A percentile compares a stretch with the other conserved stretches of the same genome.
Evolutionary conservation across 2,888 invertebrate genomes (phyloP).

Genomic region (Xanthia icteritia): DNA sequence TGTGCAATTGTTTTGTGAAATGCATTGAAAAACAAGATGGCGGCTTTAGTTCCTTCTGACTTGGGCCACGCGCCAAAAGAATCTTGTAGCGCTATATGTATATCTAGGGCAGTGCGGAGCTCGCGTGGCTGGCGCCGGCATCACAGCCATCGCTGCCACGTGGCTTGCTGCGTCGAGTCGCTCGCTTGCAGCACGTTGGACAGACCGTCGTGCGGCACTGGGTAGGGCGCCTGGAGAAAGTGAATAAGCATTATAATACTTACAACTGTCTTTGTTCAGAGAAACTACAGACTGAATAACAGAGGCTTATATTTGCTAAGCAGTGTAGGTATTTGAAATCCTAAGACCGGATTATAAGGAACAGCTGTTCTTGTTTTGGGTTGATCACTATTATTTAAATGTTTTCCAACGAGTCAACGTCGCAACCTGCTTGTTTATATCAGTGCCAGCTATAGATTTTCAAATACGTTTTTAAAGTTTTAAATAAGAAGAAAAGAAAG

Average conservation of each 20-base stretch:
- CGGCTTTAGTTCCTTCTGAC: not conserved
- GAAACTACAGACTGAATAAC: not conserved
- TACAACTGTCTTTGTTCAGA: not conserved
- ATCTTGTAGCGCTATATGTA: conserved; percentile 24
- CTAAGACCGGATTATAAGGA: not conserved
- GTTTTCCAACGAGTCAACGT: not conserved
- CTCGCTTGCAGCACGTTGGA: conserved; percentile 82
- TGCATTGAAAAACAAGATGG: not conserved
- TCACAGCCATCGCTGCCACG: conserved; percentile 81
- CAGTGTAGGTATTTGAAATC: not conserved
- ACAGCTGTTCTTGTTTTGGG: not conserved
- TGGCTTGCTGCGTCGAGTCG: conserved; percentile 74
- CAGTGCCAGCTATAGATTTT: not conserved
- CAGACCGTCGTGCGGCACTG: conserved; percentile 75
- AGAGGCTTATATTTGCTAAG: not conserved
- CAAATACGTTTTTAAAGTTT: not conserved
- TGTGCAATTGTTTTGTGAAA: not conserved
- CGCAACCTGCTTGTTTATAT: not conserved
- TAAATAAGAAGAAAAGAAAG: not conserved
- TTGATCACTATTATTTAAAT: not conserved
- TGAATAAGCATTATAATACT: not conserved
- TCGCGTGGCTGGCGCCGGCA: not conserved
- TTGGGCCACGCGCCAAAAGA: not conserved
- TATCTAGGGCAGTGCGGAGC: conserved; percentile 1
- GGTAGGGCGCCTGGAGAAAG: conserved; percentile 74